Conservation (phyloP, 2,113 vertebrate genomes). For the Megaceryle maxima region DNA sequence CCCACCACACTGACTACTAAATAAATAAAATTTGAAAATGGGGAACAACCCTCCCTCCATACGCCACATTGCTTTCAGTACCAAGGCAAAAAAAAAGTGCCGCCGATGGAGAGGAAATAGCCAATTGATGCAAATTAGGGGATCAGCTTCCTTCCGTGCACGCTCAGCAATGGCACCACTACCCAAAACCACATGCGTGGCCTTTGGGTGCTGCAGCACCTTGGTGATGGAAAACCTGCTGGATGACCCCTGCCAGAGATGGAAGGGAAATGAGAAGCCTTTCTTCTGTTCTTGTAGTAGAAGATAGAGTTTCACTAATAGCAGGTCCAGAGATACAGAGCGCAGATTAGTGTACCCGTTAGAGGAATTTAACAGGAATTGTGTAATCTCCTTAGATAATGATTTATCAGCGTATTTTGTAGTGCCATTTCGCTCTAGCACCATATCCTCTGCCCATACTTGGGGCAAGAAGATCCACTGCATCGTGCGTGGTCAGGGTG, state of each 20-base stretch:
- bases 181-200: accelerated
- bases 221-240: accelerated
- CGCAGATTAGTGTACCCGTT: neutral
- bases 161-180: neutral
- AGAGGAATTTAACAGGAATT: neutral
- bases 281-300: neutral
- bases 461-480: neutral
- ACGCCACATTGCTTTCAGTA: neutral
- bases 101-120: neutral
- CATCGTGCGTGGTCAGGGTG: neutral
- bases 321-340: neutral
- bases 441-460: neutral
- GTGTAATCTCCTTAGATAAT: neutral
- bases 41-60: neutral
- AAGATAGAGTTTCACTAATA: neutral
- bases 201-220: neutral
- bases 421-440: neutral
- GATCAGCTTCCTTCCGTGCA: accelerated
- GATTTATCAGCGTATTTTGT: neutral
- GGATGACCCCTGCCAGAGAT: neutral
- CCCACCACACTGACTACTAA: too few species aligned
- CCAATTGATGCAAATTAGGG: neutral
- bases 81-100: neutral
- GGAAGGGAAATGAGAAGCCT: neutral
- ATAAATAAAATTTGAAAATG: neutral